phyloP scores from a whole-genome alignment of 1,140 invertebrate genomes.

The Rhopalosiphum maidis region DNA sequence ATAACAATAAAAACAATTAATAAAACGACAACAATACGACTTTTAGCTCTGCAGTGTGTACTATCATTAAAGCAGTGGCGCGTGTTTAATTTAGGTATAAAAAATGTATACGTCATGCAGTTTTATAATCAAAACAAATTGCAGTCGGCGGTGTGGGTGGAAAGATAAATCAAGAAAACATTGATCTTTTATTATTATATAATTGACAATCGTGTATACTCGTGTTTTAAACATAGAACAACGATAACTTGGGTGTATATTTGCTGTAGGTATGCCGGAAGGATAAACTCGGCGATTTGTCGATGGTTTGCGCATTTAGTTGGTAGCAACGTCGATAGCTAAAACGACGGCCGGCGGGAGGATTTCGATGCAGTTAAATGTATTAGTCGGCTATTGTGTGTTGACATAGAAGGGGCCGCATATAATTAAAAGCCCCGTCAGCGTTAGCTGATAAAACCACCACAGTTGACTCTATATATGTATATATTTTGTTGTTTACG shows the following conservation, averaged over 20 bases:
- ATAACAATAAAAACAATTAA: not conserved
- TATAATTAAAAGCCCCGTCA: not conserved
- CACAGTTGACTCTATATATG: not conserved
- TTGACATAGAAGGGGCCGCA: not conserved
- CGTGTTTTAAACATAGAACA: not conserved
- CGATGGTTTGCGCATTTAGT: not conserved
- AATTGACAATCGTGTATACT: not conserved
- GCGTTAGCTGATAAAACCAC: not conserved
- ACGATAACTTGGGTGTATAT: not conserved
- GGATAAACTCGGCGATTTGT: not conserved
- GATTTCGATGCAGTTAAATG: not conserved
- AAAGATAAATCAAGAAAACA: not conserved
- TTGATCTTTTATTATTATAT: not conserved
- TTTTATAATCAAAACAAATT: slow-evolving; percentile 9
- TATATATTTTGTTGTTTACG: not conserved
- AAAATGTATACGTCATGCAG: not conserved
- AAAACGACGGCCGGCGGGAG: not conserved
- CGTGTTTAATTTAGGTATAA: not conserved
- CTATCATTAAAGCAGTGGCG: not conserved
- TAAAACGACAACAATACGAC: not conserved
- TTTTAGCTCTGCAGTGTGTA: not conserved
- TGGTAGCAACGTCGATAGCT: not conserved
- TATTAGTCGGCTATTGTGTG: not conserved
- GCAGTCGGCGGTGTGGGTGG: not conserved
- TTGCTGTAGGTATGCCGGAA: not conserved